phyloP scores from a whole-genome alignment of 2,888 invertebrate species.

The Drosophila helvetica region DNA sequence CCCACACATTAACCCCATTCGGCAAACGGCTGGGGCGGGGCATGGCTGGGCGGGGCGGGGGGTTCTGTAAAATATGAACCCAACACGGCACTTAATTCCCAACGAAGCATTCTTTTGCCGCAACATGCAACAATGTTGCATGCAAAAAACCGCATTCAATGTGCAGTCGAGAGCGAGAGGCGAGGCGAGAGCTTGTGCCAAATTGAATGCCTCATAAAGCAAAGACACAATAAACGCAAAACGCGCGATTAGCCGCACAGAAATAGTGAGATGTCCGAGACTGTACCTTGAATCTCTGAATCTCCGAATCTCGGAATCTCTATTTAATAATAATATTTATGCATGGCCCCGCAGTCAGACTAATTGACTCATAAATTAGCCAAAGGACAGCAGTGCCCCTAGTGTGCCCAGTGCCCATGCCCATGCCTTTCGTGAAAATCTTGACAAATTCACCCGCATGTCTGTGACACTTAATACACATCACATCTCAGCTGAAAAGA shows the following conservation, averaged over 20 bases:
- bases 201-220: slow-evolving; percentile 74
- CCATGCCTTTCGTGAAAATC: slow-evolving; percentile 38
- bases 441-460: slow-evolving; percentile 73
- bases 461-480: slow-evolving; percentile 73
- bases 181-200: slow-evolving; percentile 54
- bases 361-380: slow-evolving; percentile 75
- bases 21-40: slow-evolving; percentile 22
- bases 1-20: slow-evolving; percentile 72
- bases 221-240: slow-evolving; percentile 71
- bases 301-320: slow-evolving; percentile 6
- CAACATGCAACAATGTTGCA: slow-evolving; percentile 65
- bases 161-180: slow-evolving; percentile 2
- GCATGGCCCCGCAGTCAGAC: slow-evolving; percentile 54
- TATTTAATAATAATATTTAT: slow-evolving; percentile 55
- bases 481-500: slow-evolving; percentile 29
- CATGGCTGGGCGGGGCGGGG: no score
- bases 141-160: background rate
- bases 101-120: slow-evolving; percentile 56
- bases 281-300: slow-evolving; percentile 19
- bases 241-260: slow-evolving; percentile 51
- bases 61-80: slow-evolving; percentile 42
- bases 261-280: slow-evolving; percentile 31
- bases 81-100: slow-evolving; percentile 66
- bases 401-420: background rate
- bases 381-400: slow-evolving; percentile 19